Conservation (phyloP, 2,888 invertebrate species). For the Drosophila antonietae region DNA sequence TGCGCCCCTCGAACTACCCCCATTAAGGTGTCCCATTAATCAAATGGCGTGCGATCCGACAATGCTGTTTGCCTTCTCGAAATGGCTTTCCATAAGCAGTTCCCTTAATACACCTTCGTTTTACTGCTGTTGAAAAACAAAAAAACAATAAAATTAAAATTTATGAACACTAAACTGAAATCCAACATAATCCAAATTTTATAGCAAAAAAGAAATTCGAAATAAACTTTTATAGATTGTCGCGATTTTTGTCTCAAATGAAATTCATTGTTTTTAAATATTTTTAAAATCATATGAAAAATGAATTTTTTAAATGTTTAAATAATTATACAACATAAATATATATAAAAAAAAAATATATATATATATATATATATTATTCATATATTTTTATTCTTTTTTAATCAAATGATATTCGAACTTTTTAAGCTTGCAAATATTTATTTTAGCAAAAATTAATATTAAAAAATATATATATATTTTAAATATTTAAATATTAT, state of each 20-base stretch:
- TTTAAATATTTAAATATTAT: too few relatives aligned
- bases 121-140: neutral
- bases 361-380: too few relatives aligned
- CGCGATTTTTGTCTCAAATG: neutral
- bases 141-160: neutral
- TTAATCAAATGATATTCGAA: too few relatives aligned
- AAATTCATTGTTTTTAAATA: neutral
- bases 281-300: neutral
- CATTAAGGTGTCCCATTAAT: conserved; percentile 22
- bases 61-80: neutral
- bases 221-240: neutral
- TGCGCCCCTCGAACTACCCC: conserved; percentile 42
- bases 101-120: neutral
- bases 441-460: too few relatives aligned
- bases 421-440: too few relatives aligned
- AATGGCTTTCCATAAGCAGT: neutral
- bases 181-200: conserved; percentile 7
- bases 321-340: neutral
- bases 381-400: too few relatives aligned
- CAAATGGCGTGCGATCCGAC: conserved; percentile 19
- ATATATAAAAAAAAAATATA: neutral
- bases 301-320: too few relatives aligned
- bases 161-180: conserved; percentile 8
- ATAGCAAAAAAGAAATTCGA: neutral
- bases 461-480: too few relatives aligned